Conservation (phyloP, 2,113 vertebrate genomes). For the Taxidea taxus region DNA sequence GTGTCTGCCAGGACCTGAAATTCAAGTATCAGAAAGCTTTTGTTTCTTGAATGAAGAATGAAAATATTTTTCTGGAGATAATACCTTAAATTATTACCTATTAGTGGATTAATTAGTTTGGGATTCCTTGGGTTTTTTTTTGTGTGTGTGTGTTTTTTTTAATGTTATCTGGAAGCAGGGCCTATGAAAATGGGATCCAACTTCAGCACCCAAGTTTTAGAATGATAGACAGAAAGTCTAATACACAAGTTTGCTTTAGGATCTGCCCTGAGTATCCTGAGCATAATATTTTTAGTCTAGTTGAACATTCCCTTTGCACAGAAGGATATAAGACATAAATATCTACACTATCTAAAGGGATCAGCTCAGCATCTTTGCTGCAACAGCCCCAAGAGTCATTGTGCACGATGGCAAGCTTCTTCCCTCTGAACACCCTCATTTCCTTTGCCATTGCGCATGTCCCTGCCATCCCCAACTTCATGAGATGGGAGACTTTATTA, state of each 20-base stretch:
- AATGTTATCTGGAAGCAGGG: background rate
- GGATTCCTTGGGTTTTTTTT: background rate
- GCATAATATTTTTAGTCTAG: background rate
- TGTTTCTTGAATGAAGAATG: background rate
- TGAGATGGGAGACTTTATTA: background rate
- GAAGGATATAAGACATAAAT: background rate
- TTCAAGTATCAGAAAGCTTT: background rate
- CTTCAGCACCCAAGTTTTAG: background rate
- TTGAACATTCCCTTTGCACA: background rate
- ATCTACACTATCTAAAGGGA: fast-evolving
- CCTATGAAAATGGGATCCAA: background rate
- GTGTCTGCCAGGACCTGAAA: background rate
- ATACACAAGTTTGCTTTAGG: background rate
- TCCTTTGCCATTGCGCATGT: background rate
- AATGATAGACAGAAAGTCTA: background rate
- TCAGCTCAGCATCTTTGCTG: background rate
- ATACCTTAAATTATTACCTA: background rate
- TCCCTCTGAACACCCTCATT: background rate
- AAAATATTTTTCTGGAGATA: slow-evolving; percentile 4
- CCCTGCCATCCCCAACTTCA: background rate
- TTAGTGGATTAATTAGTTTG: background rate
- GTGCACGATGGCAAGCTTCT: background rate
- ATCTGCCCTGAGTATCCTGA: background rate
- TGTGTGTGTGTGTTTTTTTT: background rate
- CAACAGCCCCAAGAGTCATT: background rate